Base-by-base conservation (phyloP, 2,888 invertebrate genomes). In the Cheilosia vernalis region DNA sequence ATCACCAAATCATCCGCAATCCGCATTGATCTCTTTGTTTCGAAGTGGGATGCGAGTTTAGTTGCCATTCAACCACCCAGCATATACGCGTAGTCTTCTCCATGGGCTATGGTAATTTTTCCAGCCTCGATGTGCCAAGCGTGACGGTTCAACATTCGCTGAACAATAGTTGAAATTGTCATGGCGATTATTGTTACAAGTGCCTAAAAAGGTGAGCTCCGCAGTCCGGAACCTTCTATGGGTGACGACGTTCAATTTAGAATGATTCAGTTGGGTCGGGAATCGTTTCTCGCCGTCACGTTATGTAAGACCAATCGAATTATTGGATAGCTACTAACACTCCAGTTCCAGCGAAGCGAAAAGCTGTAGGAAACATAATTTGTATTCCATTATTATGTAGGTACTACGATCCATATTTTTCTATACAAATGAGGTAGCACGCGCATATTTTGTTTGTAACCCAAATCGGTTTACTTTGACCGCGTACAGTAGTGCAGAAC, bases 71-170 rank as follows among this genome's bases (percentile, higher is more conserved):
- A 30, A 7, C 60, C 42, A 61, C 21, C 66, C 44, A 63, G 42
- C 33, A 61, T 42, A 37, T 47, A 10, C 13, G 13, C 9, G 30
- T 4, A 10, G 21, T 33, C 27, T 30, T 53, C 10, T 24, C 30
- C 44, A 33, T 64, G 56, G 66, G 2, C 15, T 66, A 78, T 83
- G 82, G 72, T 83, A 78, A 74, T 73, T 80, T 66, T 49, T 49
- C 6, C 24, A 66, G 5, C 19, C 49, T 15, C 51, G n/a, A 72
- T 66, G 56, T 63, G 73, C 44, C 17, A 42, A 83, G 83, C 83
- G 63, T 83, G 79, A 83, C 83, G 79, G 53, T 67, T 72, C 4
- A 44, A 47, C 69, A 61, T 44, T 69, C 61, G 33, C 47, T 55
- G 55, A 56, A 83, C 82, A 79, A 58, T 49, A 19, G 33, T 27